Base-by-base conservation (phyloP, 2,888 invertebrate genomes). In the Heliconius sara region DNA sequence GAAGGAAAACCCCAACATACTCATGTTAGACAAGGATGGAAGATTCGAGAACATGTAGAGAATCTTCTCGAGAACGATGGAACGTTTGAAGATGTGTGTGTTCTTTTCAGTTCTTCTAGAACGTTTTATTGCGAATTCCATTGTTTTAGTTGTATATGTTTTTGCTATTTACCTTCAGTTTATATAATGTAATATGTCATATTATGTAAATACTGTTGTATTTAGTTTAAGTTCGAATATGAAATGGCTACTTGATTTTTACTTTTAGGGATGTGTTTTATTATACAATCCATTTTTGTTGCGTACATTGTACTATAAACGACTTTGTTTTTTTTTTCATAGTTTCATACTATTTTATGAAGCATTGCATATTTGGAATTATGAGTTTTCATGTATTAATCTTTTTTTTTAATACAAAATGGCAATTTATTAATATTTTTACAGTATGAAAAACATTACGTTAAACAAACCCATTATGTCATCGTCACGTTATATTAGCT, bases 1-100 rank as follows among this genome's bases (percentile, higher is more conserved):
- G 91, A 96, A 96, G 87, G 97, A 97, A 89, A 97, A 97, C 92
- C 97, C 97, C 39, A 97, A 97, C 91, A 97, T 97, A 85, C 95
- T 97, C 65, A 93, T 97, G 96, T 90, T 97, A 72, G 97, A 97
- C 90, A 96, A 96, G 84, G 97, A 96, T 83, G 97, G 97, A 47
- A 97, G 97, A 91, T 97, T 97, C 90, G 96, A 97, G 90, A 97
- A 97, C 89, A 97, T 97, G 97, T 97, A 89, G 82, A 70, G n/a
- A 39, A 10, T 12, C 10, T 22, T 67, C 22, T 34, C 12, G 9
- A 10, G 1, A 60, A 34, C 9, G 34, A 39, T 39, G 39, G 1
- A 25, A 63, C n/a, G 3, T 63, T 63, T 63, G 47, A 47, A 4
- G 16, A 47, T 22, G 60, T 6, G 16, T 25, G 4, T 65, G n/a